A percentile compares a stretch with the other conserved stretches of the same genome.
These are phyloP conservation scores for Listrodromus nycthemerus DNA, from an alignment of 2,888 invertebrate species.

Conservation along the genomic window DNA sequence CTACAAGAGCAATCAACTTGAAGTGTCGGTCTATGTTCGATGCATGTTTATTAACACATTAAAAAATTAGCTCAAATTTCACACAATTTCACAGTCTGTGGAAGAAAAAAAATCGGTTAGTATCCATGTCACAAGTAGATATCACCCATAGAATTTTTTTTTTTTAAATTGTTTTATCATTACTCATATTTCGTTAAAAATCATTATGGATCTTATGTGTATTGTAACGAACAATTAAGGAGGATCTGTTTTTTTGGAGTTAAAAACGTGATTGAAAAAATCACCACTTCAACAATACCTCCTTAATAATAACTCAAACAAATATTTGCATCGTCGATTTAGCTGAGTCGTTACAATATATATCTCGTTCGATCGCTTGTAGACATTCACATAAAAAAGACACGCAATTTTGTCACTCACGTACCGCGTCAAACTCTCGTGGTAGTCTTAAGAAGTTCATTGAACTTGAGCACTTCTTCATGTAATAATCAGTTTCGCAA, in stretches of 20 bases:
- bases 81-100: not conserved
- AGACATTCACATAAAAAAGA: slow-evolving; percentile 48
- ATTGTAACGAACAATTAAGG: not conserved
- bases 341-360: not conserved
- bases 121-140: slow-evolving; percentile 70
- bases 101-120: slow-evolving; percentile 63
- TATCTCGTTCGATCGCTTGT: slow-evolving; percentile 51
- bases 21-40: slow-evolving; percentile 40
- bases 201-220: not conserved
- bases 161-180: not conserved
- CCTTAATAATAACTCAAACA: too few relatives aligned
- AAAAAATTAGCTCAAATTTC: slow-evolving; percentile 28
- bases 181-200: slow-evolving; percentile 13
- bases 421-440: slow-evolving; percentile 16
- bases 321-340: too few relatives aligned
- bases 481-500: slow-evolving; percentile 37
- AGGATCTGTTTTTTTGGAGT: too few relatives aligned
- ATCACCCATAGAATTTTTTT: slow-evolving; percentile 37
- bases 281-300: too few relatives aligned
- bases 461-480: slow-evolving; percentile 27
- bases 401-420: slow-evolving; percentile 43
- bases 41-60: slow-evolving; percentile 28
- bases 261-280: too few relatives aligned
- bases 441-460: slow-evolving; percentile 29
- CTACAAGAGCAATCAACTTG: slow-evolving; percentile 29